phyloP scores from a whole-genome alignment of 53 echinoderm and acorn worm genomes.

The Mesocentrotus franciscanus region DNA sequence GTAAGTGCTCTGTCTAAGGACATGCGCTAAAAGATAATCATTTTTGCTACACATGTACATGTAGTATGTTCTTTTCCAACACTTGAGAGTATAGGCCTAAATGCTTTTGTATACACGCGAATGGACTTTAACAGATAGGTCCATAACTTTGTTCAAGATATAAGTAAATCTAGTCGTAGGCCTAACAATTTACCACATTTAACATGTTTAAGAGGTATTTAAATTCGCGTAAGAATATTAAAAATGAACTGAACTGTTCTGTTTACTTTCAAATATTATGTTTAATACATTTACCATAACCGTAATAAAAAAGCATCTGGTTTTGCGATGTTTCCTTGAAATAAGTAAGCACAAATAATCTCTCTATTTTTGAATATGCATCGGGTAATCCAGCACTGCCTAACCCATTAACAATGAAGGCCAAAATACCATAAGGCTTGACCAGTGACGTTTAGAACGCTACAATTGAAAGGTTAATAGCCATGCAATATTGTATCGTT shows the following conservation, averaged over 20 bases:
- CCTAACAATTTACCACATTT: no score
- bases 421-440: neutral
- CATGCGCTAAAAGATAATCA: neutral
- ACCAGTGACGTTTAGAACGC: neutral
- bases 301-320: neutral
- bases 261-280: neutral
- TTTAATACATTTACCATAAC: neutral
- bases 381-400: neutral
- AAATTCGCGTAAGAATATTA: neutral
- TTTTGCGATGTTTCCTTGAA: neutral
- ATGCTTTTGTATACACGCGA: no score
- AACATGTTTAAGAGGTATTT: no score
- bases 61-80: no score
- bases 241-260: neutral
- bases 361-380: slow-evolving; percentile 40
- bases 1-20: no score
- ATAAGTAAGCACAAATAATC: neutral
- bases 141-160: no score
- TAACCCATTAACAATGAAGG: neutral
- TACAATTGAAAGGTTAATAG: slow-evolving; percentile 18
- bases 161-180: no score
- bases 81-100: no score
- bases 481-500: neutral
- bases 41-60: neutral
- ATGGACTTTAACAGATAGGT: no score